phyloP scores from a whole-genome alignment of 2,888 invertebrate species.

The Idaea dimidiata region DNA sequence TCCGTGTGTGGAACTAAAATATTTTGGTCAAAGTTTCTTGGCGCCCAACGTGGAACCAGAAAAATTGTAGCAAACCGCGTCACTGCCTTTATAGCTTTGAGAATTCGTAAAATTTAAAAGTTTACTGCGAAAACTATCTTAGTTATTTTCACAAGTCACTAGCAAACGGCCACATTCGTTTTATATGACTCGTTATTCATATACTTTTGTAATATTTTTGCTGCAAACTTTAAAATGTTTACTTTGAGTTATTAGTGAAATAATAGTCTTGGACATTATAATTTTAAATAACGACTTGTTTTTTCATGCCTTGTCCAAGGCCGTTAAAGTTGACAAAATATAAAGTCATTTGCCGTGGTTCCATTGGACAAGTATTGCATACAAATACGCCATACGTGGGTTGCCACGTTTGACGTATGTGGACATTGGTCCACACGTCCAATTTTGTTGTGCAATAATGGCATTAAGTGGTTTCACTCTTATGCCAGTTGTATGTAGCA shows the following conservation, averaged over 20 bases:
- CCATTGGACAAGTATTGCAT: too few relatives aligned
- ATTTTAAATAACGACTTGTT: constrained; percentile 11
- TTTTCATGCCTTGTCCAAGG: not conserved
- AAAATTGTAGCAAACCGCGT: constrained; percentile 48
- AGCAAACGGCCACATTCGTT: constrained; percentile 28
- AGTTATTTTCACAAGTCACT: constrained; percentile 37
- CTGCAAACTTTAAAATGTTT: constrained; percentile 18
- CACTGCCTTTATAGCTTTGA: constrained; percentile 50
- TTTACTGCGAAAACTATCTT: constrained; percentile 45
- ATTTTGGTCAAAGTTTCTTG: constrained; percentile 46
- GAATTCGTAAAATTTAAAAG: constrained; percentile 44
- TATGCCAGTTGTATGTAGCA: too few relatives aligned
- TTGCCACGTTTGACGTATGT: too few relatives aligned
- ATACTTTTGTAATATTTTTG: constrained; percentile 18
- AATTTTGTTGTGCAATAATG: too few relatives aligned
- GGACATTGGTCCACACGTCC: too few relatives aligned
- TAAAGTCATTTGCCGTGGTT: too few relatives aligned
- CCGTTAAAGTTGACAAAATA: too few relatives aligned
- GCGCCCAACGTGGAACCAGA: constrained; percentile 46
- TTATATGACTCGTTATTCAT: constrained; percentile 19
- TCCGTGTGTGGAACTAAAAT: constrained; percentile 17
- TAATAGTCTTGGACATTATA: not conserved
- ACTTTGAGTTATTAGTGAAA: constrained; percentile 12
- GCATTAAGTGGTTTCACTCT: too few relatives aligned
- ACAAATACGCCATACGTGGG: too few relatives aligned